Percentiles rank a stretch among this genome's conserved stretches.
phyloP scores from a whole-genome alignment of 2,113 vertebrate species.

The Eudyptes chrysolophus region DNA sequence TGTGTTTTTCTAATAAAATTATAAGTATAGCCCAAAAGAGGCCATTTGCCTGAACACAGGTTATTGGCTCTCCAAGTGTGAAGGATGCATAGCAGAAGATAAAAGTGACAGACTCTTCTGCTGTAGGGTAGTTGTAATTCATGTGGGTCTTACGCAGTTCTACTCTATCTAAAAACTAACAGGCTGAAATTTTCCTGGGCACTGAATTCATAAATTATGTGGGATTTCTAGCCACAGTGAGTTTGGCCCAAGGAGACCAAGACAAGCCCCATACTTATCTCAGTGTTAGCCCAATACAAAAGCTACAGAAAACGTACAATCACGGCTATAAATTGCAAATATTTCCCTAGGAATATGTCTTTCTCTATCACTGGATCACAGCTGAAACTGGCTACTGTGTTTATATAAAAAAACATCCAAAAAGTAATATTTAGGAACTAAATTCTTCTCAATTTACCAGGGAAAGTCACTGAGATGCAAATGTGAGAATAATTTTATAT shows the following conservation, averaged over 20 bases:
- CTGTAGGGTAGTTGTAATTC: neutral
- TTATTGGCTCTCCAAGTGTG: neutral
- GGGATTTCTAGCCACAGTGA: neutral
- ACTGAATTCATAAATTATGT: neutral
- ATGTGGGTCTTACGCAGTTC: neutral
- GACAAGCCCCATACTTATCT: neutral
- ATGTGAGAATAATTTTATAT: neutral
- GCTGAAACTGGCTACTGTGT: neutral
- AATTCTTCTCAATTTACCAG: neutral
- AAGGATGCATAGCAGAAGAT: neutral
- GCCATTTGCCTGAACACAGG: neutral
- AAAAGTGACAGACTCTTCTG: neutral
- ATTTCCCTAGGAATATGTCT: neutral
- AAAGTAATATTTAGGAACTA: neutral
- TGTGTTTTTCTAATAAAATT: neutral
- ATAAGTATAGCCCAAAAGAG: neutral
- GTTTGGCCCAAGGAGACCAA: neutral
- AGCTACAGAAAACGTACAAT: neutral
- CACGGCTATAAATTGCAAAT: neutral
- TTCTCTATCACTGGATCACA: neutral
- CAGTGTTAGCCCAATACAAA: neutral
- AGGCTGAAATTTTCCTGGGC: neutral
- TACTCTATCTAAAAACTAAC: neutral
- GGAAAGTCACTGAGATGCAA: neutral
- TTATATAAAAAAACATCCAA: neutral